phyloP scores from a whole-genome alignment of 2,113 vertebrate genomes.

The Agapornis roseicollis region DNA sequence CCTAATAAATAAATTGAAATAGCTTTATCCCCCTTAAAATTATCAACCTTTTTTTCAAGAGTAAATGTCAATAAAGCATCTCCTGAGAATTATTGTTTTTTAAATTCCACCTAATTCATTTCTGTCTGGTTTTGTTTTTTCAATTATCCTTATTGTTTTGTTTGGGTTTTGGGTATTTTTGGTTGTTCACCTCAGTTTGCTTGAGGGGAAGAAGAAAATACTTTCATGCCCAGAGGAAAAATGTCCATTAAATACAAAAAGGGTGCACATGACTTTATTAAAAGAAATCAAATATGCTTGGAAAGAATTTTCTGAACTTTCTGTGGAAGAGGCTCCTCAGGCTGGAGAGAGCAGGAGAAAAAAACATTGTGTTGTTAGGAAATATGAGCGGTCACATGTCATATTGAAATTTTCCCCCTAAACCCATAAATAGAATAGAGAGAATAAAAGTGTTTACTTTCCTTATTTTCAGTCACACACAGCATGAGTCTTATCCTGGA shows the following conservation, averaged over 20 bases:
- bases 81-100: neutral
- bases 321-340: neutral
- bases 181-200: neutral
- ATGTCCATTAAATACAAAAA: neutral
- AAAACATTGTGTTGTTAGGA: neutral
- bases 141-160: no score
- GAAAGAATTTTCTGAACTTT: neutral
- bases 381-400: neutral
- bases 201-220: neutral
- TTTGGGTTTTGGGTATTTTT: neutral
- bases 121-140: neutral
- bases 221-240: neutral
- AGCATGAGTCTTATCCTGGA: neutral
- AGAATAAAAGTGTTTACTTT: neutral
- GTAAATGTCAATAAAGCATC: neutral
- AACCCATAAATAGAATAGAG: neutral
- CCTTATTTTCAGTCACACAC: neutral
- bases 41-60: neutral
- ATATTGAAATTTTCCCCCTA: neutral
- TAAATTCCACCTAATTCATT: neutral
- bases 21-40: neutral
- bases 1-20: neutral
- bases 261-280: rapidly evolving
- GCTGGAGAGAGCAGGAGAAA: neutral
- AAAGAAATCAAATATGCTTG: neutral